These are phyloP conservation scores for Drosophila kambysellisi DNA, from an alignment of 2,888 invertebrate genomes.

Conservation along the genomic window DNA sequence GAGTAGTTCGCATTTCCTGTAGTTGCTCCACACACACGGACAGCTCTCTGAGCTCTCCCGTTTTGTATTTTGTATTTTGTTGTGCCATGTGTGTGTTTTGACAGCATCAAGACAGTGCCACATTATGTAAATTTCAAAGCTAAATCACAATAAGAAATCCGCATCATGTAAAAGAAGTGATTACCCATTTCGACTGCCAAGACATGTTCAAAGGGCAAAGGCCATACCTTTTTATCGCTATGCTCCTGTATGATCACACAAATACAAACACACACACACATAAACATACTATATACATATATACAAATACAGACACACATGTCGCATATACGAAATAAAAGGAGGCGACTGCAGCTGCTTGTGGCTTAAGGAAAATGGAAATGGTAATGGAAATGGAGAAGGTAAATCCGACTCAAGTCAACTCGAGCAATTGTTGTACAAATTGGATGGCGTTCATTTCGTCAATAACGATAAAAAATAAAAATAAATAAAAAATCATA, in stretches of 20 bases:
- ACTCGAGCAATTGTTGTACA: constrained; percentile 59
- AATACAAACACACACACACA: not conserved
- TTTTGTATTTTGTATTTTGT: constrained; percentile 4
- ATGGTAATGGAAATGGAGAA: constrained; percentile 15
- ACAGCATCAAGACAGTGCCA: constrained; percentile 52
- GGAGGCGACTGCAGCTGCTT: constrained; percentile 36
- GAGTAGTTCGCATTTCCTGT: constrained; percentile 73
- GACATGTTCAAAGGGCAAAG: constrained; percentile 39
- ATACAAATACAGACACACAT: constrained; percentile 14
- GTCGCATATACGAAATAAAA: not conserved
- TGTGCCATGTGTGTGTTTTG: constrained; percentile 44
- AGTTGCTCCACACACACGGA: not conserved
- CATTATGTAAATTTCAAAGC: constrained; percentile 73
- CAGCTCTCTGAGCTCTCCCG: not conserved
- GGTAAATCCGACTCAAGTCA: constrained; percentile 44
- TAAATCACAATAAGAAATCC: constrained; percentile 71
- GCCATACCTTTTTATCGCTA: constrained; percentile 52
- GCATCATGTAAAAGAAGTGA: constrained; percentile 59
- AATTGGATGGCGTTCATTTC: constrained; percentile 53
- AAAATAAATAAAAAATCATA: constrained; percentile 4
- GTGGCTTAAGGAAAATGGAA: constrained; percentile 6
- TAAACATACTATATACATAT: not conserved
- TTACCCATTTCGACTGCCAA: constrained; percentile 52
- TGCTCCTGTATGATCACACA: constrained; percentile 27
- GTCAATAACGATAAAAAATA: constrained; percentile 44